Percentiles rank a stretch among this genome's conserved stretches.
phyloP scores from a whole-genome alignment of 2,797 vertebrate species.

The Lutjanus campechanus region DNA sequence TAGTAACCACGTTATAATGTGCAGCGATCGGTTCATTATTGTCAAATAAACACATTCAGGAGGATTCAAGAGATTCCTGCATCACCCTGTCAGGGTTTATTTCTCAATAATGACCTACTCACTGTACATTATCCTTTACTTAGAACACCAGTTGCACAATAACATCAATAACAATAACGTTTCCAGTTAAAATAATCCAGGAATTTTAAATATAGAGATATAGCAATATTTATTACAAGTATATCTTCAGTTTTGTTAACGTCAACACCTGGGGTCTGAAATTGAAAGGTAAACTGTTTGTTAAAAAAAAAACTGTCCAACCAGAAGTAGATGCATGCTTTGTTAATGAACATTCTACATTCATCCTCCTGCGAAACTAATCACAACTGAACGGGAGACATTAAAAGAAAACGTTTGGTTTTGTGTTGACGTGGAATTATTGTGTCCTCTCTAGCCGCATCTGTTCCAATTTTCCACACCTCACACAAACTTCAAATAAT shows the following conservation, averaged over 20 bases:
- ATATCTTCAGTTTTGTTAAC: neutral
- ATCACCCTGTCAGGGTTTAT: too few species aligned
- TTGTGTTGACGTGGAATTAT: conserved; percentile 31
- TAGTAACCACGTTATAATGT: too few species aligned
- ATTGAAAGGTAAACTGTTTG: neutral
- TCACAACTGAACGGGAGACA: neutral
- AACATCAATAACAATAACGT: too few species aligned
- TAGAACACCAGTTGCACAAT: too few species aligned
- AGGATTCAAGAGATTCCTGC: too few species aligned
- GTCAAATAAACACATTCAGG: too few species aligned
- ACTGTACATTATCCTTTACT: too few species aligned
- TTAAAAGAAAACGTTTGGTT: conserved; percentile 9
- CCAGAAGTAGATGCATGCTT: neutral
- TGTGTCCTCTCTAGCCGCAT: conserved; percentile 5
- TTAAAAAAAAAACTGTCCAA: neutral
- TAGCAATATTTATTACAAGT: neutral
- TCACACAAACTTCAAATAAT: conserved; percentile 30
- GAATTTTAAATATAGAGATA: neutral
- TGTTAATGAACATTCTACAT: neutral
- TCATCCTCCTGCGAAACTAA: conserved; percentile 9
- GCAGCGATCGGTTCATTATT: too few species aligned
- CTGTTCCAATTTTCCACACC: conserved; percentile 23
- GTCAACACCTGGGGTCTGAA: neutral
- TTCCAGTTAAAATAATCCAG: neutral
- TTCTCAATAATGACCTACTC: too few species aligned